These are phyloP conservation scores for Eufriesea mexicana DNA, from an alignment of 1,140 invertebrate genomes.

Conservation along the genomic window DNA sequence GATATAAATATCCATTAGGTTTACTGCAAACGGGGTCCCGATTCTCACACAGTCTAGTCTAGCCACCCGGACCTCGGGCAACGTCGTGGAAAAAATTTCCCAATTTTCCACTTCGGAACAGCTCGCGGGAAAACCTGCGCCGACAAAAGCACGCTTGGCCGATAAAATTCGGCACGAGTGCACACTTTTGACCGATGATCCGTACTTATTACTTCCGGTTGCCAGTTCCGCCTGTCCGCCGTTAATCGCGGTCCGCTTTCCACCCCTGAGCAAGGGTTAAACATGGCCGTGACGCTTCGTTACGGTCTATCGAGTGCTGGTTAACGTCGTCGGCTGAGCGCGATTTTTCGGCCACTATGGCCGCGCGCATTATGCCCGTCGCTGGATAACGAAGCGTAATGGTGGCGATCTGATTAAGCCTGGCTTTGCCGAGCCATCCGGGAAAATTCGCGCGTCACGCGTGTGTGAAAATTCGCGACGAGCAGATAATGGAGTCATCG, in stretches of 20 bases:
- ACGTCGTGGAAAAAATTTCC: too few species aligned
- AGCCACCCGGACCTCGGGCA: too few species aligned
- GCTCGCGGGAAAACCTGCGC: too few species aligned
- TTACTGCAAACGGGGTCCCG: too few species aligned
- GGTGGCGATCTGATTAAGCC: slow-evolving; percentile 32
- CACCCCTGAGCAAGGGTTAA: neutral
- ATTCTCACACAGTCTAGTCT: too few species aligned
- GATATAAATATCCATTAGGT: too few species aligned
- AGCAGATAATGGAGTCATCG: neutral
- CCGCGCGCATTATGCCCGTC: slow-evolving; percentile 1
- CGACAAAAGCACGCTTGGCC: neutral
- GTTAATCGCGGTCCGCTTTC: neutral
- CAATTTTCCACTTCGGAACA: too few species aligned
- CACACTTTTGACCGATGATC: slow-evolving; percentile 8
- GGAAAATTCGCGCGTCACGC: slow-evolving; percentile 6
- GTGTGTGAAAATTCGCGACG: neutral
- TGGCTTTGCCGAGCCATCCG: neutral
- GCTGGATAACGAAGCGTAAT: slow-evolving; percentile 36
- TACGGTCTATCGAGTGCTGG: slow-evolving; percentile 11
- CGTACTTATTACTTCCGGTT: slow-evolving; percentile 21
- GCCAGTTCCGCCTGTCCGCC: neutral
- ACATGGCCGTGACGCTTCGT: neutral
- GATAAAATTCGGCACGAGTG: neutral
- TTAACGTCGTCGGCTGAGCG: slow-evolving; percentile 15
- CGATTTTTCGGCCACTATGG: slow-evolving; percentile 18